Base-by-base conservation (phyloP, 1,140 invertebrate genomes). In the Ectropis grisescens region DNA sequence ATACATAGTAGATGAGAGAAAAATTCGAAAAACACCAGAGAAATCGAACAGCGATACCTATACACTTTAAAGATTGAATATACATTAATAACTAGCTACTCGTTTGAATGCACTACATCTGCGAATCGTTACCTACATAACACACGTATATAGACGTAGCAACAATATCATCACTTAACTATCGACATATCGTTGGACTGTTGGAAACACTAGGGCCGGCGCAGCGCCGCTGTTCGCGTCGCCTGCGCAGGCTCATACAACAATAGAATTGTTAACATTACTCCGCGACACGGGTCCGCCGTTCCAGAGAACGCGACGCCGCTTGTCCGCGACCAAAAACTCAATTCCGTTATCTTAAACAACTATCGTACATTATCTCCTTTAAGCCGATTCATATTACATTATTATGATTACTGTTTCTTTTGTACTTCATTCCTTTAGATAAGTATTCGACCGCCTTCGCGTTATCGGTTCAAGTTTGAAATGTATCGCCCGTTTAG, bases 341-440 rank as follows among this genome's bases (percentile, higher is more conserved):
- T 71, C 71, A 76, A 76, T 76, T 76, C 71, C 72, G 31, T 57
- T 62, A 37, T 49, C 71, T 66, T 76, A 71, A n/a, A n/a, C 34
- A 60, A 58, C 68, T 70, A 69, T 43, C 37, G 54, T 57, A 49
- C 41, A 45, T 51, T 40, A 31, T 46, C 37, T 37, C 49, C 37
- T 47, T 62, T 69, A 72, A 69, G 69, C 69, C 71, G 65, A 67
- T 66, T 53, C 43, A 54, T 59, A 61, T 58, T 47, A 61, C 47
- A 49, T 69, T 67, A 67, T 61, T 62, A 71, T 59, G 49, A 48
- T 57, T 60, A n/a, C 56, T 41, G 44, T 52, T 58, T 60, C 47
- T 64, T 68, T 78, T 74, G 72, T 78, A 78, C 72, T 75, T 71
- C 47, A 53, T 59, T 62, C 54, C 51, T 44, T 43, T 31, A 6